phyloP scores from a whole-genome alignment of 2,797 vertebrate genomes.

The Momotus momota region DNA sequence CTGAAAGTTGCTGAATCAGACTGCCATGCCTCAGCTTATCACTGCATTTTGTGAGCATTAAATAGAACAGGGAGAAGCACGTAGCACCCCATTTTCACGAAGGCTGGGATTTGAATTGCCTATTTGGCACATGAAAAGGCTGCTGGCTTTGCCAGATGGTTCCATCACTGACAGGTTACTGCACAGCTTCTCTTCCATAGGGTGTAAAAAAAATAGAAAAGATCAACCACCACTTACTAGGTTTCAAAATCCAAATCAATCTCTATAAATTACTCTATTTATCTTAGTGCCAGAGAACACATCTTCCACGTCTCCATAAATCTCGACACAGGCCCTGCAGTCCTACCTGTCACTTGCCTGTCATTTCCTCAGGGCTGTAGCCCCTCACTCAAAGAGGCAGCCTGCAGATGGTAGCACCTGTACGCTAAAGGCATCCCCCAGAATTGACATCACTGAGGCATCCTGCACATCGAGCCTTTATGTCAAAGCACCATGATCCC shows the following conservation, averaged over 20 bases:
- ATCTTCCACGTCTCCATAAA: background rate
- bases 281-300: background rate
- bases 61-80: background rate
- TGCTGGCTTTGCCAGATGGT: constrained; percentile 32
- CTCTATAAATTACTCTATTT: constrained; percentile 57
- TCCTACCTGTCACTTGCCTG: background rate
- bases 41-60: background rate
- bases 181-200: background rate
- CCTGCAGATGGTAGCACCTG: background rate
- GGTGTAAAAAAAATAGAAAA: background rate
- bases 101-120: background rate
- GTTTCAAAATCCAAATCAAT: constrained; percentile 46
- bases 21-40: background rate
- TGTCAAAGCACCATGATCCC: background rate
- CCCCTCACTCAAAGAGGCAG: background rate
- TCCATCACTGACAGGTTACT: background rate
- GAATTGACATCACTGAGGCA: background rate
- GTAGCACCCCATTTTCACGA: background rate
- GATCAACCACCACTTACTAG: constrained; percentile 17
- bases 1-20: constrained; percentile 14
- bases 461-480: background rate
- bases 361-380: background rate
- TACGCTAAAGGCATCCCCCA: background rate
- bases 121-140: background rate
- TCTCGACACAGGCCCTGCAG: background rate